Percentiles rank a stretch among this genome's conserved stretches.
These are phyloP conservation scores for Bolinopsis microptera DNA, from an alignment of 37 sponge, comb jelly and placozoan species.

Conservation along the genomic window DNA sequence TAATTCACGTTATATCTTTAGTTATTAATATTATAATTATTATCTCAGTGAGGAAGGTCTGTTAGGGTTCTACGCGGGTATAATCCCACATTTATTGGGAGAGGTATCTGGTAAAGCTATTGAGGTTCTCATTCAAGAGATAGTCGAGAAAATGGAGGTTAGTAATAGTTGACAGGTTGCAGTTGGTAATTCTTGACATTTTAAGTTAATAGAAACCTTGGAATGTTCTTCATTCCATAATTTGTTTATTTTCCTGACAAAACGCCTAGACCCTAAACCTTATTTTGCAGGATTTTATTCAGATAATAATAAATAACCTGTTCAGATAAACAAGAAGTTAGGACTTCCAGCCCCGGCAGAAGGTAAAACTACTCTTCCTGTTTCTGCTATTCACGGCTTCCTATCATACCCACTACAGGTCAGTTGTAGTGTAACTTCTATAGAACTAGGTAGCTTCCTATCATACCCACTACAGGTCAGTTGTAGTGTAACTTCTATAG, in stretches of 20 bases:
- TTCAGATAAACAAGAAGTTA: slow-evolving; percentile 25
- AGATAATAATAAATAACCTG: not conserved
- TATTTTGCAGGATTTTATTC: too few species aligned
- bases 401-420: slow-evolving; percentile 62
- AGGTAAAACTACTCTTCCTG: not conserved
- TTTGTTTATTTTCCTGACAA: too few species aligned
- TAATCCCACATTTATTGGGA: slow-evolving; percentile 18
- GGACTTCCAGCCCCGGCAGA: slow-evolving; percentile 20
- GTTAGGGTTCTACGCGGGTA: slow-evolving; percentile 41
- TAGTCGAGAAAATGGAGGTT: slow-evolving; percentile 11
- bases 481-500: not conserved
- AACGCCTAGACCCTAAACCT: too few species aligned
- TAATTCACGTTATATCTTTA: too few species aligned
- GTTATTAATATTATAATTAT: not conserved
- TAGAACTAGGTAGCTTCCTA: too few species aligned
- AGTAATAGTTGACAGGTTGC: not conserved
- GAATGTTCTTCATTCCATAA: too few species aligned
- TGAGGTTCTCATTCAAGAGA: not conserved
- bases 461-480: slow-evolving; percentile 48
- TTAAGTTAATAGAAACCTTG: not conserved
- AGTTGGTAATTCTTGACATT: not conserved
- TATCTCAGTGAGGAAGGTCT: slow-evolving; percentile 29
- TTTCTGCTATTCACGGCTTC: slow-evolving; percentile 39
- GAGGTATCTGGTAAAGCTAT: slow-evolving; percentile 64
- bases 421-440: not conserved